Conservation (phyloP, 2,888 invertebrate species). For the Hemaris fuciformis region DNA sequence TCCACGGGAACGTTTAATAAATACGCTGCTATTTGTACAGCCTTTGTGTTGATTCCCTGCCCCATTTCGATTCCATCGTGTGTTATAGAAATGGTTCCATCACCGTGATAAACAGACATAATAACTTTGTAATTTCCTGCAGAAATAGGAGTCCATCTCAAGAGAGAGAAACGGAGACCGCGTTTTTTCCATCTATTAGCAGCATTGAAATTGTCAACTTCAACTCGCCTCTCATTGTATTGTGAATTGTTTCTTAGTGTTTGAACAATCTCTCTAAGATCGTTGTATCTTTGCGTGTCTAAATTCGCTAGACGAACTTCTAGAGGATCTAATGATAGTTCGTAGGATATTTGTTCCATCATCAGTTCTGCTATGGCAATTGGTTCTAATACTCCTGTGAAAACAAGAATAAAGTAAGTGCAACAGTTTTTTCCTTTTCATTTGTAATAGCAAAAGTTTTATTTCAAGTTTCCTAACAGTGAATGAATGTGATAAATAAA, state of each 20-base stretch:
- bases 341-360: slow-evolving; percentile 83
- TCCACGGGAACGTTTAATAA: slow-evolving; percentile 83
- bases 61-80: slow-evolving; percentile 86
- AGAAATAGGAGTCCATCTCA: slow-evolving; percentile 77
- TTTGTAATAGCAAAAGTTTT: too few relatives aligned
- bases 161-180: slow-evolving; percentile 81
- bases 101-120: slow-evolving; percentile 83
- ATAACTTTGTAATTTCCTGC: slow-evolving; percentile 59
- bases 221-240: slow-evolving; percentile 68
- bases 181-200: slow-evolving; percentile 87
- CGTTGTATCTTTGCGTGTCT: slow-evolving; percentile 30
- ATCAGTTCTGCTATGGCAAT: slow-evolving; percentile 79
- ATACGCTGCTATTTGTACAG: slow-evolving; percentile 84
- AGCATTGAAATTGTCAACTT: slow-evolving; percentile 79
- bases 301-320: slow-evolving; percentile 79
- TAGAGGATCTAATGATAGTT: slow-evolving; percentile 77
- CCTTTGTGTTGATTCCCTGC: slow-evolving; percentile 87
- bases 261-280: slow-evolving; percentile 68
- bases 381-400: slow-evolving; percentile 76
- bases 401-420: too few relatives aligned
- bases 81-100: slow-evolving; percentile 83
- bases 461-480: too few relatives aligned
- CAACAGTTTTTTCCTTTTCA: too few relatives aligned
- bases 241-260: slow-evolving; percentile 76
- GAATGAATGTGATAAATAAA: too few relatives aligned